These are phyloP conservation scores for Microctonus hyperodae DNA, from an alignment of 2,888 invertebrate genomes.

Conservation along the genomic window DNA sequence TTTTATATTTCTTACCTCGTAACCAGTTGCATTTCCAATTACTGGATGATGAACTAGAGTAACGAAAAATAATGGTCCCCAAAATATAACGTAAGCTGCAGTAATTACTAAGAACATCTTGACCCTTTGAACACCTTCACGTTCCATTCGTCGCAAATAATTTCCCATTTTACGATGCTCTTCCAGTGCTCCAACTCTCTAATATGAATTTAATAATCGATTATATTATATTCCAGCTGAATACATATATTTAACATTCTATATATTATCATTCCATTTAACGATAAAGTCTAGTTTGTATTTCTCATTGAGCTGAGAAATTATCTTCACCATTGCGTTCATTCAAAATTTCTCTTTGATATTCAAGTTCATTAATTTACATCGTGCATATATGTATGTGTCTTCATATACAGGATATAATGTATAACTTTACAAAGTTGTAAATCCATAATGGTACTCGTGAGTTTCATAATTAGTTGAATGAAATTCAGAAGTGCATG, in stretches of 20 bases:
- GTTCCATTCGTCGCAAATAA: conserved; percentile 79
- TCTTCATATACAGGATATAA: too few relatives aligned
- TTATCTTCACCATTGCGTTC: not conserved
- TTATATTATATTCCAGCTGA: not conserved
- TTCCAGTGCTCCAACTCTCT: conserved; percentile 68
- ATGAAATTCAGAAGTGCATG: not conserved
- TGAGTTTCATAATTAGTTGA: not conserved
- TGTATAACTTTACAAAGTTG: not conserved
- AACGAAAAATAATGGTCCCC: conserved; percentile 90
- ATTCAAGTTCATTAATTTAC: not conserved
- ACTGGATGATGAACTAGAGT: conserved; percentile 81
- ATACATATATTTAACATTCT: not conserved
- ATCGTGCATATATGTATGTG: not conserved
- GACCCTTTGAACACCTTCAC: conserved; percentile 81
- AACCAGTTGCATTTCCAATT: conserved; percentile 75
- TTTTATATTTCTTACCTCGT: conserved; percentile 72
- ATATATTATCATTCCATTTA: not conserved
- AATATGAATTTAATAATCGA: conserved; percentile 36
- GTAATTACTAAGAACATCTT: conserved; percentile 88
- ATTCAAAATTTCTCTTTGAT: not conserved
- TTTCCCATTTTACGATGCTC: conserved; percentile 79
- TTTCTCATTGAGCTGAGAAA: not conserved
- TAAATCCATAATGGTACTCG: not conserved
- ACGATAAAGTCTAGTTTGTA: not conserved
- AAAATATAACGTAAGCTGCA: conserved; percentile 85